Evolutionary conservation across 2,888 invertebrate genomes (phyloP), one percentile per base, ranked within the genome.

Genomic region (Mimas tiliae): DNA sequence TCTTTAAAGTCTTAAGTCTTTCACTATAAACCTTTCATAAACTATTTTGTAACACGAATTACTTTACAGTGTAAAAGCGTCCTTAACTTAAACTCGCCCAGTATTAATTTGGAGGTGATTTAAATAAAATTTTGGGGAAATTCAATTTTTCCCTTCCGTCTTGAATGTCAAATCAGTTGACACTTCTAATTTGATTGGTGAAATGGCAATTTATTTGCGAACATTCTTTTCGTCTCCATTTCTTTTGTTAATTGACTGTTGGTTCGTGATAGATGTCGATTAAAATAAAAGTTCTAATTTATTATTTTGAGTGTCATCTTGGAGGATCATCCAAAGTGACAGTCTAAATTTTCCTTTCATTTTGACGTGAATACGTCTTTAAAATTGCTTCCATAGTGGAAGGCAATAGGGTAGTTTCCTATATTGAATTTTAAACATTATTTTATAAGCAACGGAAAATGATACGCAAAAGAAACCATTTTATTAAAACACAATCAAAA

Each of bases 51-150:
- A 19, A 58, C 67, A 19, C 58, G 58, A 58, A 58, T 58, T 58
- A 38, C 58, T 11, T 19, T 38, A 68, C 75, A 72, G 70, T 76
- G 73, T 73, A 65, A 80, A 47, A 67, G 48, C 21, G 66, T 51
- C 33, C 70, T 63, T 63, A 68, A 70, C 70, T 68, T 65, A 73
- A 74, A 70, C 71, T 74, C 76, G 70, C 72, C 72, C 62, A 70
- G 69, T 72, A 78, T 81, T 82, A 79, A 84, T 84, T 81, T 75
- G 76, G 71, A 76, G 71, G 70, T 73, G 77, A 84, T 86, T 84
- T 77, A 75, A 83, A 87, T 86, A 86, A 85, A 86, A 88, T 87
- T 86, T 77, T 73, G 75, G 68, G 78, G 73, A 76, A 84, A 85
- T 82, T 85, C 74, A 79, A 82, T 86, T 86, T 85, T 82, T 81